Base-by-base conservation (phyloP, 1,140 invertebrate genomes). In the Drosophila pseudoobscura region DNA sequence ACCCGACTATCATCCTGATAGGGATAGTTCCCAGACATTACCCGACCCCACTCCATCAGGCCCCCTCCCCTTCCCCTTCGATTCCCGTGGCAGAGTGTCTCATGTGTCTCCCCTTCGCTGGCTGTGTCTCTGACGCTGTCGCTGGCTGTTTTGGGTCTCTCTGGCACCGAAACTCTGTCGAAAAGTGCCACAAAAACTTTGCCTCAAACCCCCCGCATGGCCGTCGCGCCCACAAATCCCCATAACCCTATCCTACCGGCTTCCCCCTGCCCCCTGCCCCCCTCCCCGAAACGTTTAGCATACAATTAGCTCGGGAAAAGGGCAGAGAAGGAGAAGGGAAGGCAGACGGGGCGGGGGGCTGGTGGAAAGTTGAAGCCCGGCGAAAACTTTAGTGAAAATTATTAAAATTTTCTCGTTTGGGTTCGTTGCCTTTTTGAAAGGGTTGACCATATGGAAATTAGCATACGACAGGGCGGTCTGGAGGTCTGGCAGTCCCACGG, bases 391-490 rank as follows among this genome's bases (percentile, higher is more conserved):
- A 61, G 71, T 75, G 78, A 66, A 87, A 88, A 88, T 83, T 89
- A 87, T 88, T 88, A 87, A 83, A 83, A 88, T 87, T 88, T 82
- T 64, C 72, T 79, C 11, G 35, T 39, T 78, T 72, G 83, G 70
- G 78, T 72, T 39, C 58, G 65, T 68, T 74, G 78, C 55, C 75
- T 62, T 52, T 53, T 52, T 50, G 31, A 88, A 88, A 88, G 79
- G 84, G 84, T 79, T 89, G 84, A 84, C 84, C 84, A 89, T 89
- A 89, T 89, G 84, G 73, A 89, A 89, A 89, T 89, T 89, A 89
- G 84, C 79, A 89, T 89, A 89, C 84, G 84, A 89, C 78, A 89
- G 73, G 73, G 51, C 35, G 60, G 20, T 29, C 7, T 13, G 17
- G 20, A 17, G 24, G 7, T 22, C 51, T 68, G 73, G 51, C 49